Conservation (phyloP, 2,888 invertebrate genomes). For the Agrotis clavis region DNA sequence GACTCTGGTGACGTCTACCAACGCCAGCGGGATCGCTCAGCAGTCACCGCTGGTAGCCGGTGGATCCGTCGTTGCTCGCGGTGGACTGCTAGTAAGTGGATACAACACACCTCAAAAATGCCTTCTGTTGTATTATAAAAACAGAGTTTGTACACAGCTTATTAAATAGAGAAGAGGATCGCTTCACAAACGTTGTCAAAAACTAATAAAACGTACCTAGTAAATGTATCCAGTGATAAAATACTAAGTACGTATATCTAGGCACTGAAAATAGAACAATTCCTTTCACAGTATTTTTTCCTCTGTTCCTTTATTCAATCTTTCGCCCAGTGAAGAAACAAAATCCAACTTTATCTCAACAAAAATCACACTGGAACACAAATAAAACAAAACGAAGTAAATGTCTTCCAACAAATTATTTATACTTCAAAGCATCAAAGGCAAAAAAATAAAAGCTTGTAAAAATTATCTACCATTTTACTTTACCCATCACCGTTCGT, state of each 20-base stretch:
- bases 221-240: not conserved
- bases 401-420: conserved; percentile 46
- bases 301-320: conserved; percentile 8
- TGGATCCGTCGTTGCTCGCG: too few relatives aligned
- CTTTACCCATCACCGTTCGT: conserved; percentile 52
- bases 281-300: not conserved
- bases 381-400: conserved; percentile 22
- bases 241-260: not conserved
- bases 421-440: conserved; percentile 45
- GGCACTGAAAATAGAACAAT: not conserved
- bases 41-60: too few relatives aligned
- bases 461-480: conserved; percentile 57
- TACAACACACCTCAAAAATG: not conserved
- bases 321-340: not conserved
- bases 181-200: not conserved
- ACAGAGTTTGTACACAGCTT: not conserved
- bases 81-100: too few relatives aligned
- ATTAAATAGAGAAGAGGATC: not conserved
- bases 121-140: not conserved
- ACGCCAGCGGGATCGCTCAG: too few relatives aligned
- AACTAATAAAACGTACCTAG: not conserved
- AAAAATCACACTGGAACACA: conserved; percentile 11
- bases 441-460: conserved; percentile 50
- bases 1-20: too few relatives aligned
- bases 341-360: conserved; percentile 8